Evolutionary conservation across 1,140 invertebrate species (phyloP).

Genomic region (Stenopsyche tienmushanensis): DNA sequence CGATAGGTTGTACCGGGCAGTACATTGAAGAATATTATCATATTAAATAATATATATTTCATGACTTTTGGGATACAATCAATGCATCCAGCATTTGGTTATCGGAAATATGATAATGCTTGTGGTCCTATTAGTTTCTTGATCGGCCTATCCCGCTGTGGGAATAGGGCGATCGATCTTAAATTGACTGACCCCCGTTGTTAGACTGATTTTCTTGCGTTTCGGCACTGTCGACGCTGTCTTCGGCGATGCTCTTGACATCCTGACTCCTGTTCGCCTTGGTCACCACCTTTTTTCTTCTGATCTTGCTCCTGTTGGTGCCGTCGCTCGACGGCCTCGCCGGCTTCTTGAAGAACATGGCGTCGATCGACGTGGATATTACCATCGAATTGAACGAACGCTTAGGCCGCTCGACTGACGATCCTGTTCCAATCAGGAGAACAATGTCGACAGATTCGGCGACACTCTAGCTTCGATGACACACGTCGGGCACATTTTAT

Average conservation of each 20-base stretch:
- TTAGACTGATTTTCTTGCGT: background rate
- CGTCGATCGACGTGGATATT: background rate
- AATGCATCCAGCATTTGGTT: too few species aligned
- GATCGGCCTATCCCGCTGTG: too few species aligned
- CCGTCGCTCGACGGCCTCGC: slow-evolving; percentile 4
- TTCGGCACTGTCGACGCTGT: background rate
- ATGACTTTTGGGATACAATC: too few species aligned
- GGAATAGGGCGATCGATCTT: too few species aligned
- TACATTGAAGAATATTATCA: too few species aligned
- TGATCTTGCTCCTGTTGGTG: slow-evolving; percentile 21
- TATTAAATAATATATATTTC: too few species aligned
- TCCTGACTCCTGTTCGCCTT: slow-evolving; percentile 25
- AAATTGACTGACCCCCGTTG: slow-evolving; percentile 19
- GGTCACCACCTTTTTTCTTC: slow-evolving; percentile 29
- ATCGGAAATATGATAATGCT: too few species aligned
- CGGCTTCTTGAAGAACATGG: slow-evolving; percentile 35
- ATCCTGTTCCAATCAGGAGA: background rate
- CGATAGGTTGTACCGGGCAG: too few species aligned
- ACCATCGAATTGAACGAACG: background rate
- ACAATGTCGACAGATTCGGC: background rate
- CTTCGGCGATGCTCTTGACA: background rate
- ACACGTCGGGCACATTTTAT: too few species aligned
- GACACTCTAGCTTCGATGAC: background rate
- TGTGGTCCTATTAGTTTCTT: too few species aligned
- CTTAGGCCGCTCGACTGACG: background rate